phyloP scores from a whole-genome alignment of 1,140 invertebrate species.

The Heliconius himera region DNA sequence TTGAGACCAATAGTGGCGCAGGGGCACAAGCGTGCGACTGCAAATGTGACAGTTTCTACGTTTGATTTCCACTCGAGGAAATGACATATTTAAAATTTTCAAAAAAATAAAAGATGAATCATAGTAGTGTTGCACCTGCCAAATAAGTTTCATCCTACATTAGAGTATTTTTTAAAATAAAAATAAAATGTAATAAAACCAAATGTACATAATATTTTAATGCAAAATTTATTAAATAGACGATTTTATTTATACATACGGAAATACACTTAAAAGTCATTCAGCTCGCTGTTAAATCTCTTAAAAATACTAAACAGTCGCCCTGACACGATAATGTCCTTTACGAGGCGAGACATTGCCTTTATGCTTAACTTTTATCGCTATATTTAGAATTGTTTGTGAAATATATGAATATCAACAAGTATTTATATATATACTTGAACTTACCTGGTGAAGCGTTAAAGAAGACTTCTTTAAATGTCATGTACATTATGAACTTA shows the following conservation, averaged over 20 bases:
- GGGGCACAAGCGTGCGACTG: too few relatives aligned
- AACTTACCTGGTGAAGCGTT: not conserved
- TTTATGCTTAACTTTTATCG: constrained; percentile 2
- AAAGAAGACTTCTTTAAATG: not conserved
- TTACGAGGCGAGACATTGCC: constrained; percentile 5
- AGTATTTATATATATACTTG: not conserved
- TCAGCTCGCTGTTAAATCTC: not conserved
- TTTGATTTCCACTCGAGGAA: too few relatives aligned
- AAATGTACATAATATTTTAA: too few relatives aligned
- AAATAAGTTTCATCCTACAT: too few relatives aligned
- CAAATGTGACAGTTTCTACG: too few relatives aligned
- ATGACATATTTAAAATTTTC: too few relatives aligned
- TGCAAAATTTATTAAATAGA: too few relatives aligned
- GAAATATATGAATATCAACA: not conserved
- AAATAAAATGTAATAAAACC: too few relatives aligned
- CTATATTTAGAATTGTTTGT: not conserved
- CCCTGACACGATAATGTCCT: not conserved
- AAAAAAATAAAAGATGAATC: too few relatives aligned
- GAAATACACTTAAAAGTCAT: not conserved
- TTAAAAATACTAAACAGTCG: constrained; percentile 14
- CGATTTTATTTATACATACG: not conserved
- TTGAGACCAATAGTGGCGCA: too few relatives aligned
- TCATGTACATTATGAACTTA: constrained; percentile 1
- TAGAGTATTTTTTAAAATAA: too few relatives aligned
- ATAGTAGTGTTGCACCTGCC: too few relatives aligned